Evolutionary conservation across 2,888 invertebrate genomes (phyloP).

Genomic region (Molorchus minor): DNA sequence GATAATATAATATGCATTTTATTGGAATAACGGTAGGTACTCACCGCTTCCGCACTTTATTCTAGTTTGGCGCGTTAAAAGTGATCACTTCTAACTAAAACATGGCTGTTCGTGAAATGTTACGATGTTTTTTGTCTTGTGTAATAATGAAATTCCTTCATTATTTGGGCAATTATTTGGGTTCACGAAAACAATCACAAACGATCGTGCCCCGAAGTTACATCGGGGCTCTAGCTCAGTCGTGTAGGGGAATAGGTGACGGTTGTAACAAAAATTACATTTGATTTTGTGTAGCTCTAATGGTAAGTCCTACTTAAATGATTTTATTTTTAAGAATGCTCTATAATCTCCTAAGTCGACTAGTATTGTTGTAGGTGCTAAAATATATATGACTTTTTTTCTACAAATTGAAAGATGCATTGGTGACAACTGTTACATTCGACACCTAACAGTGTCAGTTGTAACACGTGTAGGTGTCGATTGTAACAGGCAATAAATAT

Average conservation of each 20-base stretch:
- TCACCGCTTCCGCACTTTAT: too few relatives aligned
- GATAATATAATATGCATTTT: constrained; percentile 36
- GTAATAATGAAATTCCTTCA: too few relatives aligned
- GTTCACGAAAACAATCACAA: too few relatives aligned
- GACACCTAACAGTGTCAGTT: constrained; percentile 6
- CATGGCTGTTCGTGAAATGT: too few relatives aligned
- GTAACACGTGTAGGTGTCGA: neutral
- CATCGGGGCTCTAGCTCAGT: too few relatives aligned
- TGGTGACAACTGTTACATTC: neutral
- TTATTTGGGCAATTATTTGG: too few relatives aligned
- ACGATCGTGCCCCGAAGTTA: too few relatives aligned
- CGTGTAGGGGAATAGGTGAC: neutral
- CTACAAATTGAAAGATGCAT: neutral
- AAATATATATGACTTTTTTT: neutral
- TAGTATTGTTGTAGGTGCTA: neutral
- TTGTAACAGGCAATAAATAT: too few relatives aligned
- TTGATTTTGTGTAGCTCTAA: neutral
- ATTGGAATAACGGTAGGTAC: too few relatives aligned
- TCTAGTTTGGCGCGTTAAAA: too few relatives aligned
- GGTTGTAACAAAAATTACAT: neutral
- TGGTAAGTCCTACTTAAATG: neutral
- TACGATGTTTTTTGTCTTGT: too few relatives aligned
- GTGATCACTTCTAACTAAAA: too few relatives aligned
- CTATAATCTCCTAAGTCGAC: neutral
- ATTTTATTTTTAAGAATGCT: neutral